Evolutionary conservation across 1,140 invertebrate genomes (phyloP).

Genomic region (Drosophila littoralis): DNA sequence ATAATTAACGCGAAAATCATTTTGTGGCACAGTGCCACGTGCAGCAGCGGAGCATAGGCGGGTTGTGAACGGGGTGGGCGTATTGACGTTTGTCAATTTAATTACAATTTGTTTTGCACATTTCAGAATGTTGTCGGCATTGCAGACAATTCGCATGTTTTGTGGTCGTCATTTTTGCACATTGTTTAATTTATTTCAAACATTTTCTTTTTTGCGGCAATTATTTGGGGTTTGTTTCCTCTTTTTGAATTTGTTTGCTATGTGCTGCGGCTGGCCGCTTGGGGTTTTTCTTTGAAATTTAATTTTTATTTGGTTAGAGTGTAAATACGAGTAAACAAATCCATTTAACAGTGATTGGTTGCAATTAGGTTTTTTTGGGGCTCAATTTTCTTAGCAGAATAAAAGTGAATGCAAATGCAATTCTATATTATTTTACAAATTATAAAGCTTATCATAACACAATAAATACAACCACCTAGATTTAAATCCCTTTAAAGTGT

Average conservation of each 20-base stretch:
- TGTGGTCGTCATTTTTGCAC: constrained; percentile 68
- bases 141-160: constrained; percentile 51
- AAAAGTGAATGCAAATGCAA: too few species aligned
- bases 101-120: constrained; percentile 74
- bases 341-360: not conserved
- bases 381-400: too few species aligned
- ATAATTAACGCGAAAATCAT: constrained; percentile 69
- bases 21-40: constrained; percentile 17
- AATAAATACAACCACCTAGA: not conserved
- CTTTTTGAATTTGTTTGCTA: constrained; percentile 46
- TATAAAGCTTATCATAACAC: not conserved
- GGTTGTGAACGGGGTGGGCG: not conserved
- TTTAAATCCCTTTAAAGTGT: constrained; percentile 1
- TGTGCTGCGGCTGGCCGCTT: constrained; percentile 55
- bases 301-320: not conserved
- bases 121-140: constrained; percentile 25
- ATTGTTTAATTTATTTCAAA: constrained; percentile 75
- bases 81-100: constrained; percentile 67
- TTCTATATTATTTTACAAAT: too few species aligned
- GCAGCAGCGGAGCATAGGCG: not conserved
- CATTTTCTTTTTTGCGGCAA: constrained; percentile 68
- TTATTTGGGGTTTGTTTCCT: constrained; percentile 42
- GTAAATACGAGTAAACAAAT: not conserved
- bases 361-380: not conserved
- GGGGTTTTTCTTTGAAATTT: constrained; percentile 1